Percentiles rank a stretch among this genome's conserved stretches.
phyloP scores from a whole-genome alignment of 1,140 invertebrate species.

The Aphaenogaster rudis region DNA sequence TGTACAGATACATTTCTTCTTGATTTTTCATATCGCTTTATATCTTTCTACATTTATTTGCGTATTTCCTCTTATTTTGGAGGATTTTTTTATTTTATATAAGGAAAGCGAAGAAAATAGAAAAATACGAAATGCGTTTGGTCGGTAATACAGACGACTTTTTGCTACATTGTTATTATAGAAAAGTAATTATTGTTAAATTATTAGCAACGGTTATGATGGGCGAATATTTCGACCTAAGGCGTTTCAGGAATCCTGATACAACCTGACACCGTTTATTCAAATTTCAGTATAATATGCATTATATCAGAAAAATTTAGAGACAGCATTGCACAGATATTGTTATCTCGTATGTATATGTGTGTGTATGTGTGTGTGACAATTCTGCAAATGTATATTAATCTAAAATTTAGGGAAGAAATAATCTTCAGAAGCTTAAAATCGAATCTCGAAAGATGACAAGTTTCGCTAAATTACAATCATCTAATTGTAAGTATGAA shows the following conservation, averaged over 20 bases:
- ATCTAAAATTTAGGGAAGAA: not conserved
- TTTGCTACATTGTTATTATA: too few relatives aligned
- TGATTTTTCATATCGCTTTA: too few relatives aligned
- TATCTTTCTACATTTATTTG: too few relatives aligned
- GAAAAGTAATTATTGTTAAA: not conserved
- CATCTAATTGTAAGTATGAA: not conserved
- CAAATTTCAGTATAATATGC: not conserved
- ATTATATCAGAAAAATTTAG: not conserved
- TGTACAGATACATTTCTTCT: too few relatives aligned
- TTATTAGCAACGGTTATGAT: not conserved
- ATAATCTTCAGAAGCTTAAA: not conserved
- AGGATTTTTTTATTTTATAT: too few relatives aligned
- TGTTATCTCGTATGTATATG: not conserved
- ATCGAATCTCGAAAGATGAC: not conserved
- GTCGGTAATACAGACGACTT: too few relatives aligned
- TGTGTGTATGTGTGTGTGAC: not conserved
- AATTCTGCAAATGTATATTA: conserved; percentile 15
- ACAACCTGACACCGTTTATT: conserved; percentile 18
- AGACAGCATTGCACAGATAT: conserved; percentile 12
- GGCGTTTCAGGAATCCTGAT: not conserved
- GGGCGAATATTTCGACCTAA: not conserved
- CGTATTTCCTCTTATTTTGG: too few relatives aligned
- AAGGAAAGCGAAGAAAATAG: too few relatives aligned
- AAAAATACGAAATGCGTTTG: too few relatives aligned
- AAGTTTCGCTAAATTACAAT: not conserved